A percentile compares a stretch with the other conserved stretches of the same genome.
Evolutionary conservation across 2,113 vertebrate genomes (phyloP).

Genomic region (Stictonetta naevosa): DNA sequence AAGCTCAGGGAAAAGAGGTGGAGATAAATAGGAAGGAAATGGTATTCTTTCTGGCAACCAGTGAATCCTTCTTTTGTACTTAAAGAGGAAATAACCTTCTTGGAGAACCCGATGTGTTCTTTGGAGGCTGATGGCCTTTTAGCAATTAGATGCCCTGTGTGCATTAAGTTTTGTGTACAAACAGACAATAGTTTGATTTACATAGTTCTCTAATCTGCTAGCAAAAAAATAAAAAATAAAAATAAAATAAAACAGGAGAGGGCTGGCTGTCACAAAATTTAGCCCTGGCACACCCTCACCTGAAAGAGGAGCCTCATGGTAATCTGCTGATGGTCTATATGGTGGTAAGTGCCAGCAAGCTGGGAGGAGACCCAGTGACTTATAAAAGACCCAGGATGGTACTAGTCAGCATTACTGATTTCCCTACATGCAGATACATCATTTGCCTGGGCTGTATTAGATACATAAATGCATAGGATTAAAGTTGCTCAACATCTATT

Average conservation of each 20-base stretch:
- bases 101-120: background rate
- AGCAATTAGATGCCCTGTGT: background rate
- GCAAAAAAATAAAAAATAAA: background rate
- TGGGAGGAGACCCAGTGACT: background rate
- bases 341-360: fast-evolving
- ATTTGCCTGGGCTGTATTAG: background rate
- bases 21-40: background rate
- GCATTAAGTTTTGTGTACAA: background rate
- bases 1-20: background rate
- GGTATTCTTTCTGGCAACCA: fast-evolving
- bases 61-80: background rate
- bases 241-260: too few relatives aligned
- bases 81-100: background rate
- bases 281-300: fast-evolving
- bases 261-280: background rate
- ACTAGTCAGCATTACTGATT: fast-evolving
- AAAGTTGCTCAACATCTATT: background rate
- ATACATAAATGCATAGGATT: background rate
- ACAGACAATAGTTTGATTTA: background rate
- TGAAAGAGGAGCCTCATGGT: background rate
- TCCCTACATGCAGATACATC: background rate
- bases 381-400: background rate
- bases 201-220: background rate
- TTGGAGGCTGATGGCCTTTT: background rate
- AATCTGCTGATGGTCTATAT: fast-evolving